Percentiles rank a stretch among this genome's conserved stretches.
These are phyloP conservation scores for Aromia moschata DNA, from an alignment of 2,888 invertebrate species.

Conservation along the genomic window DNA sequence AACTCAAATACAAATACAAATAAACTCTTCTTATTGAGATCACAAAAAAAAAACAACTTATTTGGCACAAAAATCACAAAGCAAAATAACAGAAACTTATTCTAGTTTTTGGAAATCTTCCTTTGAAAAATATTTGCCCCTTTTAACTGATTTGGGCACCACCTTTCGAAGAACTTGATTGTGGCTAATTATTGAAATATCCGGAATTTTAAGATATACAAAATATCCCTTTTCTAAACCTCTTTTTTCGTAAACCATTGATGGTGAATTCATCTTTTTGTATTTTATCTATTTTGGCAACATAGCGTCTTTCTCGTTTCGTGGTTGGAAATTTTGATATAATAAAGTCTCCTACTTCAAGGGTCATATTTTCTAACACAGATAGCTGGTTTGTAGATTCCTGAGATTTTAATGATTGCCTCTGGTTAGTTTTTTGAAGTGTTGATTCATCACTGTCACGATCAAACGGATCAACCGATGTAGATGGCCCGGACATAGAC, in stretches of 20 bases:
- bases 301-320: conserved; percentile 10
- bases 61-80: not conserved
- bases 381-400: not conserved
- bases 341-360: conserved; percentile 4
- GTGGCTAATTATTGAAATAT: not conserved
- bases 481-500: not conserved
- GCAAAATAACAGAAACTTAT: no score
- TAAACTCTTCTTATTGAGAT: no score
- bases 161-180: not conserved
- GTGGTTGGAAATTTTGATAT: conserved; percentile 8
- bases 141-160: not conserved
- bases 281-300: conserved; percentile 8
- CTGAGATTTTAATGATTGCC: not conserved
- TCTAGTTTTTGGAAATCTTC: not conserved
- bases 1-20: no score
- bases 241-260: not conserved
- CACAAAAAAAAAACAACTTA: no score
- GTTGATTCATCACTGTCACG: not conserved
- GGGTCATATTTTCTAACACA: not conserved
- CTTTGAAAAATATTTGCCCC: not conserved
- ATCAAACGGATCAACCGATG: no score
- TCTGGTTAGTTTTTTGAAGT: not conserved
- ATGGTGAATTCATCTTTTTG: no score
- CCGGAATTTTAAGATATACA: conserved; percentile 3
- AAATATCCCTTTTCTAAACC: conserved; percentile 1